These are phyloP conservation scores for Porphyrio hochstetteri DNA, from an alignment of 2,113 vertebrate species.

Conservation along the genomic window DNA sequence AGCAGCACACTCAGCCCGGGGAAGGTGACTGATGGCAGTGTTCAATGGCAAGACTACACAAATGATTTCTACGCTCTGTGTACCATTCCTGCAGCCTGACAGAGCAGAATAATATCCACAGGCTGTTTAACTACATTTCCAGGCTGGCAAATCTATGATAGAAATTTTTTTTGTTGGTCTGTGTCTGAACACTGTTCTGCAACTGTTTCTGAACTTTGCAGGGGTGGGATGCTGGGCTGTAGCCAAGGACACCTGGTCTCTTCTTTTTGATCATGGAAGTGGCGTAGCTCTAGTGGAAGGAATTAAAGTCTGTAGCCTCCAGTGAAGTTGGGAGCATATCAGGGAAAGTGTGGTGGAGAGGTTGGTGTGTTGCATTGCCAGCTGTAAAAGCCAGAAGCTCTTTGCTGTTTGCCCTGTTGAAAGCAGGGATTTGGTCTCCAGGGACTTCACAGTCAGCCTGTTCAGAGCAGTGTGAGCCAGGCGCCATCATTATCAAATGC, in stretches of 20 bases:
- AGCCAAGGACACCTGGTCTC: constrained; percentile 14
- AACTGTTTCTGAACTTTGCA: background rate
- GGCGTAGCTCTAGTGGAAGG: background rate
- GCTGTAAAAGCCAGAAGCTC: background rate
- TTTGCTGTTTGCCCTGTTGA: background rate
- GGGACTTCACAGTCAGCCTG: background rate
- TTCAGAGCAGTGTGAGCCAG: background rate
- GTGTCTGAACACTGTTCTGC: background rate
- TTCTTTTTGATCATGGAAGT: background rate
- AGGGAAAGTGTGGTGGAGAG: background rate
- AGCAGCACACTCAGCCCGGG: background rate
- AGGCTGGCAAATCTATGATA: background rate
- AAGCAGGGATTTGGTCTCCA: background rate
- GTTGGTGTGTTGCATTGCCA: background rate
- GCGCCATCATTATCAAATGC: background rate
- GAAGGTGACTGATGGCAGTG: background rate
- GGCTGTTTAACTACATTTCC: background rate
- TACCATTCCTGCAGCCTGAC: background rate
- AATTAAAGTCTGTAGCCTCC: background rate
- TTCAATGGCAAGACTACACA: background rate
- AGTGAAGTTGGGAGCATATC: background rate
- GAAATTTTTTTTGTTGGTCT: background rate
- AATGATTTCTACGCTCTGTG: background rate
- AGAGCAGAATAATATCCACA: background rate
- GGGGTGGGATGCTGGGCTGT: background rate